phyloP scores from a whole-genome alignment of 2,888 invertebrate genomes.

The Drosophila diplacantha region DNA sequence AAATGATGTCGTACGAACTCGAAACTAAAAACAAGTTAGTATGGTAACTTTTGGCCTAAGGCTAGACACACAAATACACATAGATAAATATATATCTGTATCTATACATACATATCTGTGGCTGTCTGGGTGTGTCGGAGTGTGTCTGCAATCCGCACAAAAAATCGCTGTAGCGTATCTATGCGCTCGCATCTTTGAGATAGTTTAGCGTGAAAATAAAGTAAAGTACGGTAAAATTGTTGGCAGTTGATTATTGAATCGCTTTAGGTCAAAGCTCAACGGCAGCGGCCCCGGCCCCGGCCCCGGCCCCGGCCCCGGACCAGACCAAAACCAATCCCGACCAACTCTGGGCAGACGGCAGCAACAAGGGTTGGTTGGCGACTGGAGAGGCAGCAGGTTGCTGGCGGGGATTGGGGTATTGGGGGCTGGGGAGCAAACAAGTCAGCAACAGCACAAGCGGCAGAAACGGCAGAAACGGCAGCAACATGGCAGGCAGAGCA shows the following conservation, averaged over 20 bases:
- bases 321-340: conserved; percentile 29
- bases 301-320: neutral
- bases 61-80: conserved; percentile 46
- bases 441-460: conserved; percentile 42
- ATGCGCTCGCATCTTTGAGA: conserved; percentile 72
- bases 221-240: conserved; percentile 73
- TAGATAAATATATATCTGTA: neutral
- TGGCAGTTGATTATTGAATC: conserved; percentile 73
- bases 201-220: conserved; percentile 72
- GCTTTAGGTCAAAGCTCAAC: conserved; percentile 73
- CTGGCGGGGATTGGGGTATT: conserved; percentile 14
- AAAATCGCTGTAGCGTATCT: conserved; percentile 72
- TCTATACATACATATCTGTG: conserved; percentile 13
- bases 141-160: conserved; percentile 64
- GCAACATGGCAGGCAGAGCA: conserved; percentile 69
- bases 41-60: conserved; percentile 72
- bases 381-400: conserved; percentile 23
- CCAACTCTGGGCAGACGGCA: conserved; percentile 30
- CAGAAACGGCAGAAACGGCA: conserved; percentile 40
- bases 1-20: conserved; percentile 76
- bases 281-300: conserved; percentile 39
- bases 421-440: conserved; percentile 38
- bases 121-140: conserved; percentile 38
- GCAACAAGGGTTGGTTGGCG: conserved; percentile 22
- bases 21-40: conserved; percentile 74